A percentile compares a stretch with the other conserved stretches of the same genome.
Evolutionary conservation across 2,113 vertebrate species (phyloP).

Genomic region (Halichoerus grypus): DNA sequence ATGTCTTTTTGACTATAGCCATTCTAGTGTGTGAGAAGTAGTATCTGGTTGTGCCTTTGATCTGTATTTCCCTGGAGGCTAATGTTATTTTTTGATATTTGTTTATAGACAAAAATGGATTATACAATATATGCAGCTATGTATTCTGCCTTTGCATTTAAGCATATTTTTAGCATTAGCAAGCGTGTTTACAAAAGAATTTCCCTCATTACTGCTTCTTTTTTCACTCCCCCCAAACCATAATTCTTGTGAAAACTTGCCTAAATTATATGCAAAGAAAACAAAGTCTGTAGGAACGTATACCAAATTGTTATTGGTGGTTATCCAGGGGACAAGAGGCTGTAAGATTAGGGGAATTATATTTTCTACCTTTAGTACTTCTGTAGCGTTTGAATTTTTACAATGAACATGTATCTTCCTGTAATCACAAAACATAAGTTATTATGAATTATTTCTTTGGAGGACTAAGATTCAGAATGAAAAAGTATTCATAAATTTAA

Average conservation of each 20-base stretch:
- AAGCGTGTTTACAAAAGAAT: conserved; percentile 43
- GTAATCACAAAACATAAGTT: conserved; percentile 16
- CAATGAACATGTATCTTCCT: background rate
- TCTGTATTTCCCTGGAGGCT: background rate
- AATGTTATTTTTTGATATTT: conserved; percentile 25
- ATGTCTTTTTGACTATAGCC: background rate
- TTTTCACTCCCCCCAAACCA: background rate
- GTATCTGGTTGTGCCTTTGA: background rate
- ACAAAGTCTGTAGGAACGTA: background rate
- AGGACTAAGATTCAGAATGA: conserved; percentile 16
- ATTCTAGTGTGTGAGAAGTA: background rate
- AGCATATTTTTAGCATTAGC: conserved; percentile 55
- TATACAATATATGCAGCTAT: conserved; percentile 8
- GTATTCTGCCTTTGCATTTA: conserved; percentile 8
- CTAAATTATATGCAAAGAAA: conserved; percentile 36
- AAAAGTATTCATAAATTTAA: conserved; percentile 48
- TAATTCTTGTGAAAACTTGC: conserved; percentile 47
- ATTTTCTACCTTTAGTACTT: conserved; percentile 58
- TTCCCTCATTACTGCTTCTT: background rate
- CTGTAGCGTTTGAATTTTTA: conserved; percentile 49
- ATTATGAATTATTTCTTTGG: conserved; percentile 49
- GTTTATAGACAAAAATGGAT: conserved; percentile 21
- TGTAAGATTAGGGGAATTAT: conserved; percentile 8
- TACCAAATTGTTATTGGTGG: conserved; percentile 9
- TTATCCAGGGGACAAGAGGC: background rate